These are phyloP conservation scores for Leuctra nigra DNA, from an alignment of 2,888 invertebrate species.

Conservation along the genomic window DNA sequence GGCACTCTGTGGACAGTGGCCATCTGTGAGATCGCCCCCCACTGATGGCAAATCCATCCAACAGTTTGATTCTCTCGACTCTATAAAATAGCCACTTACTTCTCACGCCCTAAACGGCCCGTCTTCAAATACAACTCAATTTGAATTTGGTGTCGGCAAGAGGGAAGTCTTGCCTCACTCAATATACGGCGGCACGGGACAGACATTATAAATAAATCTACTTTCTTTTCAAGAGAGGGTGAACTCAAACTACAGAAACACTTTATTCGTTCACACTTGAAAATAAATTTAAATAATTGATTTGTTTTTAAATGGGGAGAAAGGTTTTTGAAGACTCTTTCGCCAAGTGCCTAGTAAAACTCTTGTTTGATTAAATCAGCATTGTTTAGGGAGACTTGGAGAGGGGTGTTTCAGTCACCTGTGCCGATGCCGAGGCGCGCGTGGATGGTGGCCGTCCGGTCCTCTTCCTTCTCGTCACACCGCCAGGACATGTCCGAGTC, in stretches of 20 bases:
- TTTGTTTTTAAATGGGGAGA: conserved; percentile 22
- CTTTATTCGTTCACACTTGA: conserved; percentile 17
- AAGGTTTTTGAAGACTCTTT: conserved; percentile 19
- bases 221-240: conserved; percentile 17
- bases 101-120: conserved; percentile 9
- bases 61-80: conserved; percentile 17
- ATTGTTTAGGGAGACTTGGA: not conserved
- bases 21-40: conserved; percentile 2
- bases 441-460: conserved; percentile 43
- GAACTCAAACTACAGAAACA: conserved; percentile 11
- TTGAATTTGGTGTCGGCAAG: conserved; percentile 19
- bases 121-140: conserved; percentile 25
- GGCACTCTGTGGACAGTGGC: not conserved
- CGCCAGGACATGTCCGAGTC: conserved; percentile 44
- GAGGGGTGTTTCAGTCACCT: conserved; percentile 35
- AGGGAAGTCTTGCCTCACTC: too few relatives aligned
- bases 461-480: conserved; percentile 41
- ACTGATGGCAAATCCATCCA: conserved; percentile 14
- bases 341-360: not conserved
- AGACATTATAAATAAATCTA: conserved; percentile 25
- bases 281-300: conserved; percentile 25
- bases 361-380: conserved; percentile 9
- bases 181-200: not conserved
- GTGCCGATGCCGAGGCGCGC: conserved; percentile 43
- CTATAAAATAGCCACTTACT: conserved; percentile 19